phyloP scores from a whole-genome alignment of 2,113 vertebrate genomes.

The Smithornis capensis region DNA sequence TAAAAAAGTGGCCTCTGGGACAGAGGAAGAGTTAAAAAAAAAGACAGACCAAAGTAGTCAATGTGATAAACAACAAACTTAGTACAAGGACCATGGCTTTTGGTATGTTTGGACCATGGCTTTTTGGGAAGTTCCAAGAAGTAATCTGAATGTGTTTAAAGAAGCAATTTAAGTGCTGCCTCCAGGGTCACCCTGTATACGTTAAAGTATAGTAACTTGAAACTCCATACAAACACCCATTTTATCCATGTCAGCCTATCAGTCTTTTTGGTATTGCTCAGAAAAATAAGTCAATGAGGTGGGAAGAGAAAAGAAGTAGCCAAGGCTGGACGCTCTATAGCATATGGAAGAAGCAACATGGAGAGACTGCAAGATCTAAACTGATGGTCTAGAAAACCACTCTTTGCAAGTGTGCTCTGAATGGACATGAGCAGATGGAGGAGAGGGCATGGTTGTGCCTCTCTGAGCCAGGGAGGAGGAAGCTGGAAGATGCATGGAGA shows the following conservation, averaged over 20 bases:
- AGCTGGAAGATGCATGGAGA: neutral
- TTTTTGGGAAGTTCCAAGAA: neutral
- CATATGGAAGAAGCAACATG: neutral
- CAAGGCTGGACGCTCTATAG: neutral
- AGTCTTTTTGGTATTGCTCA: neutral
- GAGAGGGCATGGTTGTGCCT: neutral
- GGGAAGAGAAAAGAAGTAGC: neutral
- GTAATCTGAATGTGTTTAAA: neutral
- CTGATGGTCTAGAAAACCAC: neutral
- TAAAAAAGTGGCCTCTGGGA: neutral
- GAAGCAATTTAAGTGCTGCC: neutral
- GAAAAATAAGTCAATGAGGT: neutral
- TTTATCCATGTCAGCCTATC: neutral
- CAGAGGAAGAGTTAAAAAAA: neutral
- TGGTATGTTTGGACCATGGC: neutral
- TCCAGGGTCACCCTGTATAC: neutral
- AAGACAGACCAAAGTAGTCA: neutral
- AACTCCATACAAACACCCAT: neutral
- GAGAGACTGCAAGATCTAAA: neutral
- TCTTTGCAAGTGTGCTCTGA: neutral
- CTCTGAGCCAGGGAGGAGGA: neutral
- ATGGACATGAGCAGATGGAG: accelerated
- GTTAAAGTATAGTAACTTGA: neutral
- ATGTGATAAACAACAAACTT: neutral
- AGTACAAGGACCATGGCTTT: neutral